Percentiles rank a stretch among this genome's conserved stretches.
phyloP scores from a whole-genome alignment of 2,113 vertebrate species.

The Percopsis transmontana region DNA sequence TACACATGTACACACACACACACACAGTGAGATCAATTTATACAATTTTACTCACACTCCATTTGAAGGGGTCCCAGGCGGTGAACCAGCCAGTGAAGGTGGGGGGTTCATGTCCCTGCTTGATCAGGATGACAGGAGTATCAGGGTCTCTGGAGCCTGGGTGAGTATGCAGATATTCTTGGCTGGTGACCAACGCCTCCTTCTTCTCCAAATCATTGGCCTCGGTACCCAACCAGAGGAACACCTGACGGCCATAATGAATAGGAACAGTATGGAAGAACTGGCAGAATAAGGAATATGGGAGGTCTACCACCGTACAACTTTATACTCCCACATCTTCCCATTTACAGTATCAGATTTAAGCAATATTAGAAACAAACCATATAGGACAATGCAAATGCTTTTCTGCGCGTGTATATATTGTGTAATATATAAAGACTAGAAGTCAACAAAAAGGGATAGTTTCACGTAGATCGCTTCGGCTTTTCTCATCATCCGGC shows the following conservation, averaged over 20 bases:
- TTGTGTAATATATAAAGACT: too few relatives aligned
- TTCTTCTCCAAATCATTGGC: constrained; percentile 81
- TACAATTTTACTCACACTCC: constrained; percentile 81
- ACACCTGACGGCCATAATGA: constrained; percentile 70
- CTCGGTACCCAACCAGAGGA: constrained; percentile 86
- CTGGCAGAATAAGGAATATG: not conserved
- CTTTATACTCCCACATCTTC: not conserved
- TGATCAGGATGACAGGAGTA: constrained; percentile 82
- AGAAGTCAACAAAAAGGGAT: too few relatives aligned
- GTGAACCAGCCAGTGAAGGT: constrained; percentile 91
- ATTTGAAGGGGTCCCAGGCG: constrained; percentile 85
- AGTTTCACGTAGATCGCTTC: too few relatives aligned
- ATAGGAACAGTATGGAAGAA: not conserved
- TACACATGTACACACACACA: not conserved
- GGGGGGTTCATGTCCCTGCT: constrained; percentile 88
- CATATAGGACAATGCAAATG: too few relatives aligned
- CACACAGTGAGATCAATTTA: not conserved
- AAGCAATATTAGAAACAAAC: too few relatives aligned
- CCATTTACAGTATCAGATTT: not conserved
- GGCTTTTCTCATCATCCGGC: too few relatives aligned
- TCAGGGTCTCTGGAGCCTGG: constrained; percentile 80
- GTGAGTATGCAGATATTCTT: constrained; percentile 85
- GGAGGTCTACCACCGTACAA: too few relatives aligned
- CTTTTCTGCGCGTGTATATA: too few relatives aligned
- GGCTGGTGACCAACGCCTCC: constrained; percentile 72